Conservation (phyloP, 2,113 vertebrate genomes). For the Podiceps cristatus region DNA sequence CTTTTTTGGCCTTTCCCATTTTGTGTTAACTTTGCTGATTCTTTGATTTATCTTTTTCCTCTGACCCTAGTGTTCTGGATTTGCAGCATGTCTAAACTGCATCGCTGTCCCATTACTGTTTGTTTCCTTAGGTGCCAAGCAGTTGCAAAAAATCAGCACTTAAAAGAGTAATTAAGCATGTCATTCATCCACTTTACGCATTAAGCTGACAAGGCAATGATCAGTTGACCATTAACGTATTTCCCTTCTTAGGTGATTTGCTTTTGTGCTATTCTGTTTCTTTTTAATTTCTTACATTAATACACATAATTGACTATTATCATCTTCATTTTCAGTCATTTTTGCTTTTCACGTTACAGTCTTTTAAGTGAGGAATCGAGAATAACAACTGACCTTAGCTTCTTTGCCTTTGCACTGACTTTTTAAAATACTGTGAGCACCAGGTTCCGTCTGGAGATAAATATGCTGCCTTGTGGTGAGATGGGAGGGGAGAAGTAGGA, state of each 20-base stretch:
- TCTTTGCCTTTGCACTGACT: neutral
- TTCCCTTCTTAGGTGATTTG: slow-evolving; percentile 60
- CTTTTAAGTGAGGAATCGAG: neutral
- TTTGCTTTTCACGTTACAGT: neutral
- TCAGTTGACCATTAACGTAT: neutral
- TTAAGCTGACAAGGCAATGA: neutral
- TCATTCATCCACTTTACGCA: neutral
- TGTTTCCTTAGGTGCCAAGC: slow-evolving; percentile 70
- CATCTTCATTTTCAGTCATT: neutral
- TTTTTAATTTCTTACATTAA: neutral
- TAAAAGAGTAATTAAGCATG: slow-evolving; percentile 21
- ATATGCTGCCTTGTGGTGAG: neutral
- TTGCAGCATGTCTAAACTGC: slow-evolving; percentile 13
- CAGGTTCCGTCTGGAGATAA: neutral
- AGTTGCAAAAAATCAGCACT: slow-evolving; percentile 18
- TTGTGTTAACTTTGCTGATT: neutral
- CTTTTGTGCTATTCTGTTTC: neutral
- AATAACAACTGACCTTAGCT: neutral
- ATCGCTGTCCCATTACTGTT: slow-evolving; percentile 57
- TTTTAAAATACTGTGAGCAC: neutral
- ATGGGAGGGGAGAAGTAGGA: neutral
- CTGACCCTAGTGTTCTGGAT: slow-evolving; percentile 29
- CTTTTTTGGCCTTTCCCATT: neutral
- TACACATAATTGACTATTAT: neutral
- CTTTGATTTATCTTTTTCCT: neutral